phyloP scores from a whole-genome alignment of 2,888 invertebrate species.

The Prosopocoilus inquinatus region DNA sequence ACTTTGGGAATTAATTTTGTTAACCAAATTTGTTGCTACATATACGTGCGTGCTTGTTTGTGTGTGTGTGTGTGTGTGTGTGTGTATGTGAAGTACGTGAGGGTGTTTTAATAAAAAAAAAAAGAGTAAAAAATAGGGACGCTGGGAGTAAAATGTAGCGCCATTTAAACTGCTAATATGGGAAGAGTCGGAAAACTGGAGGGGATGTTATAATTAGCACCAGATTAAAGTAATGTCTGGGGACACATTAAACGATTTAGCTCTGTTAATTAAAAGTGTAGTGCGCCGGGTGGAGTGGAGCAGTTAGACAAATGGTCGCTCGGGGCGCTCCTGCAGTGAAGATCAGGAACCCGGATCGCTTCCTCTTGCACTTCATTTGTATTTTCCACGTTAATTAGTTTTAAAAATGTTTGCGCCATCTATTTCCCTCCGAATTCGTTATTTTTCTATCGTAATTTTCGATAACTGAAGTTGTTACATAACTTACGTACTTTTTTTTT shows the following conservation, averaged over 20 bases:
- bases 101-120: background rate
- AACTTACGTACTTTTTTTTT: too few relatives aligned
- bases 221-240: conserved; percentile 65
- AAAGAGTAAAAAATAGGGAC: too few relatives aligned
- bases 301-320: conserved; percentile 47
- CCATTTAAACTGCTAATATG: conserved; percentile 10
- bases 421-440: background rate
- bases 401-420: too few relatives aligned
- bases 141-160: background rate
- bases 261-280: conserved; percentile 56
- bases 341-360: conserved; percentile 10
- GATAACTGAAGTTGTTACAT: too few relatives aligned
- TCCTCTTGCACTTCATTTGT: background rate
- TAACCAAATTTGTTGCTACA: too few relatives aligned
- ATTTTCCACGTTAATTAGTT: too few relatives aligned
- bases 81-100: background rate
- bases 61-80: too few relatives aligned
- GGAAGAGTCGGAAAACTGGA: conserved; percentile 22
- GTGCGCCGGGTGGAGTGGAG: conserved; percentile 39
- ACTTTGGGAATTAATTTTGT: too few relatives aligned
- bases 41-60: too few relatives aligned
- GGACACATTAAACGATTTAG: conserved; percentile 59
- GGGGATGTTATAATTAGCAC: conserved; percentile 60
- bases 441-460: background rate
- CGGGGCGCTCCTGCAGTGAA: conserved; percentile 28